Percentiles rank a stretch among this genome's conserved stretches.
Evolutionary conservation across 2,113 vertebrate genomes (phyloP).

Genomic region (Cinclus cinclus): DNA sequence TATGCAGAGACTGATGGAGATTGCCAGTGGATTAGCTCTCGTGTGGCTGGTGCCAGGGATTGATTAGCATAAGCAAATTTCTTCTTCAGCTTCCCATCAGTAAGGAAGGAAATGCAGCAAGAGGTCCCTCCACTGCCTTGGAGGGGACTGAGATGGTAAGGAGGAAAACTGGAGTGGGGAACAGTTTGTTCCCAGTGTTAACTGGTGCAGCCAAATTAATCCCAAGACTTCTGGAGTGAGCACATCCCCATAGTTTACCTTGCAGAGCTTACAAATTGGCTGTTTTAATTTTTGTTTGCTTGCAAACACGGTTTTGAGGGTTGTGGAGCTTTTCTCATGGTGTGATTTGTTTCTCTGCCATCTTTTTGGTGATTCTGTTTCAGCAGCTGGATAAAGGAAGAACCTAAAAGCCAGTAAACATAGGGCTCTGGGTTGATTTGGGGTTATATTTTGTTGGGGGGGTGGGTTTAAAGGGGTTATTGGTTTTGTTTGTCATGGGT

Average conservation of each 20-base stretch:
- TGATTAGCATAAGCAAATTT: slow-evolving; percentile 67
- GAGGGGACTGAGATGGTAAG: background rate
- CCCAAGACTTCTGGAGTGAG: background rate
- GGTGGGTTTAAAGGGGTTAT: background rate
- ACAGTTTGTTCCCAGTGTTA: background rate
- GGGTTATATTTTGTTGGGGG: background rate
- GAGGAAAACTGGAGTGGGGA: background rate
- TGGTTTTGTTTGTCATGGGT: background rate
- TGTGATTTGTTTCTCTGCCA: background rate
- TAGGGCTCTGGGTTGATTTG: background rate
- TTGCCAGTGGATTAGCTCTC: slow-evolving; percentile 58
- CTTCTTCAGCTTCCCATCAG: background rate
- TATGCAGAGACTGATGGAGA: slow-evolving; percentile 56
- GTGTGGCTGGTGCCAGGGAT: background rate
- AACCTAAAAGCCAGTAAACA: background rate
- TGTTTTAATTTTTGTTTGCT: background rate
- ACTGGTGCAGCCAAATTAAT: background rate
- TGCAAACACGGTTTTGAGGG: background rate
- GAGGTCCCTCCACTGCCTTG: background rate
- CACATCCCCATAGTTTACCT: background rate
- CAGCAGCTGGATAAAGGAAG: background rate
- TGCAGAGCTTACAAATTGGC: background rate
- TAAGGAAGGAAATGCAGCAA: background rate
- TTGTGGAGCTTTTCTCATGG: background rate
- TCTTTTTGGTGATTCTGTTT: background rate